Evolutionary conservation across 2,888 invertebrate species (phyloP).

Genomic region (Agrotis puta): DNA sequence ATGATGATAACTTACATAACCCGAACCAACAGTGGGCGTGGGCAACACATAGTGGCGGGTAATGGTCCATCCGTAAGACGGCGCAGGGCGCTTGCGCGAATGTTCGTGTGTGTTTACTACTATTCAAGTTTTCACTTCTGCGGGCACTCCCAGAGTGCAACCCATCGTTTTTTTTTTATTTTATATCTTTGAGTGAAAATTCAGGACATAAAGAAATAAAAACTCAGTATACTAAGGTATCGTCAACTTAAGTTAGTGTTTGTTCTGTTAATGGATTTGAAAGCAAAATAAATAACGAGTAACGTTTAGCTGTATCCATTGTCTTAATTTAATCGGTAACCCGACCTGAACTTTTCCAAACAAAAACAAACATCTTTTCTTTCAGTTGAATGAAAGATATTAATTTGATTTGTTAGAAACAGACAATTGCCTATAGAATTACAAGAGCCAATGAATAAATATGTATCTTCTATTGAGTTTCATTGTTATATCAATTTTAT

Average conservation of each 20-base stretch:
- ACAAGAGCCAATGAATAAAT: not conserved
- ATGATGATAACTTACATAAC: too few relatives aligned
- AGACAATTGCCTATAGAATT: not conserved
- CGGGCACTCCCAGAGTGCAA: too few relatives aligned
- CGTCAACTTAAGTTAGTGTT: not conserved
- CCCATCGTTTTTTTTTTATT: not conserved
- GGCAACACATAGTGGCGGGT: too few relatives aligned
- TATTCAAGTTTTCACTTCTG: too few relatives aligned
- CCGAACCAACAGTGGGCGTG: too few relatives aligned
- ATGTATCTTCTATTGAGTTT: not conserved
- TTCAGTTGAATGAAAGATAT: not conserved
- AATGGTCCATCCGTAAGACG: too few relatives aligned
- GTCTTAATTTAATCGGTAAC: slow-evolving; percentile 10
- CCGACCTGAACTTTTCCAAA: not conserved
- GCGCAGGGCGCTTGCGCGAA: too few relatives aligned
- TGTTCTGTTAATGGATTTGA: slow-evolving; percentile 6
- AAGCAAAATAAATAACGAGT: slow-evolving; percentile 8
- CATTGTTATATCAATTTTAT: not conserved
- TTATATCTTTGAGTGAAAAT: not conserved
- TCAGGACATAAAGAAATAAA: not conserved
- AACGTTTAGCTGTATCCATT: slow-evolving; percentile 7
- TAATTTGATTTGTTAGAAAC: not conserved
- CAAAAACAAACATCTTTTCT: not conserved
- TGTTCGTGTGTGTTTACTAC: too few relatives aligned
- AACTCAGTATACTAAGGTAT: not conserved